A percentile compares a stretch with the other conserved stretches of the same genome.
phyloP scores from a whole-genome alignment of 1,140 invertebrate genomes.

The Hylaeus anthracinus region DNA sequence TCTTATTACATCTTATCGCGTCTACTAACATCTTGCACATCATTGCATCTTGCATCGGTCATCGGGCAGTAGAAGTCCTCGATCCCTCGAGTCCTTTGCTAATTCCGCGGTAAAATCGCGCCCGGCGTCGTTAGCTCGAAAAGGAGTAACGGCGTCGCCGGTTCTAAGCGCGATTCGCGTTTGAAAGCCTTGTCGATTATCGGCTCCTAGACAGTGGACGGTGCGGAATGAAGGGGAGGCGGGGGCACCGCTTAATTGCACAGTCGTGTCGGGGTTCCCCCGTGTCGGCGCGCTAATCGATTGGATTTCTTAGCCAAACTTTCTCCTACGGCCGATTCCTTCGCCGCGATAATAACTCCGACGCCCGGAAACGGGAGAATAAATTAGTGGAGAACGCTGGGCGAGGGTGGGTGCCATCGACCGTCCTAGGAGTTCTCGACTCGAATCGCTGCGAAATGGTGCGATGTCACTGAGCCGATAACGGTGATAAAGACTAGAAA shows the following conservation, averaged over 20 bases:
- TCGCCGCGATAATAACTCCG: constrained; percentile 49
- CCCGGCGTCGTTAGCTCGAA: constrained; percentile 1
- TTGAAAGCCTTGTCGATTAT: constrained; percentile 28
- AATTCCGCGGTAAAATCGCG: constrained; percentile 2
- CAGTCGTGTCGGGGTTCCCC: constrained; percentile 47
- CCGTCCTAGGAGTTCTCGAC: neutral
- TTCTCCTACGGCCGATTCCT: constrained; percentile 41
- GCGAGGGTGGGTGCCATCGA: neutral
- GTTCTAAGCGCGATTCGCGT: constrained; percentile 16
- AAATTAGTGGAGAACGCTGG: constrained; percentile 26
- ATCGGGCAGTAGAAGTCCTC: too few species aligned
- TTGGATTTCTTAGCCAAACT: constrained; percentile 55
- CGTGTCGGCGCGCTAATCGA: constrained; percentile 50
- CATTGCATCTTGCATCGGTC: too few species aligned
- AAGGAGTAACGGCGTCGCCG: neutral
- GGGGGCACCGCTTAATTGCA: constrained; percentile 41
- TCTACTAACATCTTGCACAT: too few species aligned
- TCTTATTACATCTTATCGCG: too few species aligned
- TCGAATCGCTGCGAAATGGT: constrained; percentile 8
- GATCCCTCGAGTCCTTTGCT: neutral
- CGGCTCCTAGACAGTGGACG: neutral
- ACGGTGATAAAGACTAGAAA: neutral
- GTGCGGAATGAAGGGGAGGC: neutral
- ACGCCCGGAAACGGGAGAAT: constrained; percentile 30
- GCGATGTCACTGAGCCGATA: constrained; percentile 16